These are phyloP conservation scores for Gonatopus flavifemur DNA, from an alignment of 1,140 invertebrate genomes.

Conservation along the genomic window DNA sequence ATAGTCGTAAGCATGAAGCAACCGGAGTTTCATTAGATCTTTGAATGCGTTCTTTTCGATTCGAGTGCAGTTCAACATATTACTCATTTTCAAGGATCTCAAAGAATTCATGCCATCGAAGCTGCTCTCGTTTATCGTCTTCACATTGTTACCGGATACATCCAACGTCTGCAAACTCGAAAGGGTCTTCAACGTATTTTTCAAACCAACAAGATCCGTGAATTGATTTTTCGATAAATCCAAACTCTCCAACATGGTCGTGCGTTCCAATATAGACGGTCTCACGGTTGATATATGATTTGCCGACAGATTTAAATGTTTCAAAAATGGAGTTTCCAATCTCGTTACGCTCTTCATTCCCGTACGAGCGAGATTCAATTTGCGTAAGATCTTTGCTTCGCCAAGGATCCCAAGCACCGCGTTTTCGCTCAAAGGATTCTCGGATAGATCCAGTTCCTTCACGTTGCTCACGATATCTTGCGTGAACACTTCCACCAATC, in stretches of 20 bases:
- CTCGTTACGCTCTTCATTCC: constrained; percentile 69
- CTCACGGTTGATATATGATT: constrained; percentile 73
- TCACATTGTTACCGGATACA: constrained; percentile 77
- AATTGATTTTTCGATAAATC: constrained; percentile 79
- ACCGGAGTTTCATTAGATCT: constrained; percentile 68
- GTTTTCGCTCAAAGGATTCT: constrained; percentile 76
- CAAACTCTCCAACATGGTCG: constrained; percentile 75
- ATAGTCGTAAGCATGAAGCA: constrained; percentile 72
- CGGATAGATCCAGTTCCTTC: constrained; percentile 83
- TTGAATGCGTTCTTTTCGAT: constrained; percentile 85
- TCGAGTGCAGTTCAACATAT: constrained; percentile 69
- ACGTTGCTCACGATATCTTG: constrained; percentile 87
- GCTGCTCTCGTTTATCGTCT: constrained; percentile 70
- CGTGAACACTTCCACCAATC: constrained; percentile 74
- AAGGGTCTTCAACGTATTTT: constrained; percentile 60
- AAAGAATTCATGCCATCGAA: constrained; percentile 71
- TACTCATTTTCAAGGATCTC: constrained; percentile 66
- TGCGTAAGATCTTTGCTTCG: constrained; percentile 84
- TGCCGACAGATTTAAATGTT: constrained; percentile 76
- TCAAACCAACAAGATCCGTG: constrained; percentile 56
- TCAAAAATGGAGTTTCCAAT: constrained; percentile 85
- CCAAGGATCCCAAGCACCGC: constrained; percentile 76
- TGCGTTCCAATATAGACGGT: constrained; percentile 70
- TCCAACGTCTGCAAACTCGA: constrained; percentile 69
- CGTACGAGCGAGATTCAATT: constrained; percentile 78